These are phyloP conservation scores for Cyprinodon tularosa DNA, from an alignment of 2,113 vertebrate species.

Conservation along the genomic window DNA sequence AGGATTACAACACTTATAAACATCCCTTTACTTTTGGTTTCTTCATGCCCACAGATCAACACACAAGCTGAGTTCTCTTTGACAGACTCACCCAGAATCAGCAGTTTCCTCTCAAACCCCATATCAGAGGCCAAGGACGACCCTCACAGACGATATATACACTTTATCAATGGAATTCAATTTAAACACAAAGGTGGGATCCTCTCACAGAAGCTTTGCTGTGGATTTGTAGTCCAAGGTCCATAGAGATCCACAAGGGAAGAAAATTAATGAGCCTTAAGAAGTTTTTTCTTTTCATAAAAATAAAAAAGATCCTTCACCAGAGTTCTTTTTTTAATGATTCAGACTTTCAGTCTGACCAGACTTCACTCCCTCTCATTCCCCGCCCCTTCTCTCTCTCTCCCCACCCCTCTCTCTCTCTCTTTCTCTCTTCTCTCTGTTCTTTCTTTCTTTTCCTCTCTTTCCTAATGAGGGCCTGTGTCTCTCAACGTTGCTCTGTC, in stretches of 20 bases:
- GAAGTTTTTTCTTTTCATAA: conserved; percentile 3
- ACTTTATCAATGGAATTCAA: background rate
- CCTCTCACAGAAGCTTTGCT: conserved; percentile 2
- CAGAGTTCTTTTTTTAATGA: conserved; percentile 29
- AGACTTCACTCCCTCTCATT: conserved; percentile 18
- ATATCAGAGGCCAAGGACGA: conserved; percentile 27
- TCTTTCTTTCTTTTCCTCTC: conserved; percentile 7
- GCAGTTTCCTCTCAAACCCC: conserved; percentile 36
- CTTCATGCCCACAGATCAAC: background rate
- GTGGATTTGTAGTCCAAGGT: conserved; percentile 6
- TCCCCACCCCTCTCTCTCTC: background rate
- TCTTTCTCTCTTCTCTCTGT: background rate
- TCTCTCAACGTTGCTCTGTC: conserved; percentile 6
- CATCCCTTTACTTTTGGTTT: background rate
- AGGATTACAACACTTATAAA: background rate
- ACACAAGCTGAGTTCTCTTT: background rate
- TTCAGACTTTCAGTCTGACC: conserved; percentile 16
- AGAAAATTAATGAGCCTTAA: background rate
- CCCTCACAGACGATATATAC: conserved; percentile 1
- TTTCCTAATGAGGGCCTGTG: conserved; percentile 10
- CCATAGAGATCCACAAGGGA: conserved; percentile 18
- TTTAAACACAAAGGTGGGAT: background rate
- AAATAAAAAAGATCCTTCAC: conserved; percentile 25
- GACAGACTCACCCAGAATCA: conserved; percentile 60
- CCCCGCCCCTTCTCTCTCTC: conserved; percentile 3